Evolutionary conservation across 2,797 vertebrate genomes (phyloP).

Genomic region (Ptychadena robeensis): DNA sequence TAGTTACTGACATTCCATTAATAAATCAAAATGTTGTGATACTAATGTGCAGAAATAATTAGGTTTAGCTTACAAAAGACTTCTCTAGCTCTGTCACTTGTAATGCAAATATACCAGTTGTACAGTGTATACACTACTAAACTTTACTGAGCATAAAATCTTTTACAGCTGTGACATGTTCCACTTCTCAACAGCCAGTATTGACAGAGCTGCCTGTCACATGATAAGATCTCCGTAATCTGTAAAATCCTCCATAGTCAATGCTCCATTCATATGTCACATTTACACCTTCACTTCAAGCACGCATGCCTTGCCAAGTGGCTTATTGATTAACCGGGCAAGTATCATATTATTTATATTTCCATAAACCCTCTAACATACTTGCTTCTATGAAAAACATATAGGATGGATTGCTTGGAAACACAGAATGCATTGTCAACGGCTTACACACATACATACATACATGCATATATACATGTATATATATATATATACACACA

Average conservation of each 20-base stretch:
- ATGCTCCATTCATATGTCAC: conserved; percentile 44
- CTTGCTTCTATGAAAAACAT: background rate
- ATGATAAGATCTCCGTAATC: conserved; percentile 5
- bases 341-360: background rate
- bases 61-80: background rate
- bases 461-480: no score
- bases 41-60: conserved; percentile 3
- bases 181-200: background rate
- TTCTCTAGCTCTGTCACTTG: background rate
- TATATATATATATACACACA: no score
- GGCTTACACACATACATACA: no score
- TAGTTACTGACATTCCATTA: background rate
- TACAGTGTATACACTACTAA: background rate
- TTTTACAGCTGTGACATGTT: background rate
- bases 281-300: conserved; percentile 30
- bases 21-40: background rate
- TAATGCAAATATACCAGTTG: background rate
- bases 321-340: conserved; percentile 5
- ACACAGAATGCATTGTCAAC: no score
- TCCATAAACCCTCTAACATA: background rate
- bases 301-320: conserved; percentile 1
- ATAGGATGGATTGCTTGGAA: background rate
- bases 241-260: conserved; percentile 2
- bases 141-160: background rate
- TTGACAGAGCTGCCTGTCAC: background rate